Evolutionary conservation across 2,797 vertebrate species (phyloP), one percentile per base, ranked within the genome.

Genomic region (Novumbra hubbsi): DNA sequence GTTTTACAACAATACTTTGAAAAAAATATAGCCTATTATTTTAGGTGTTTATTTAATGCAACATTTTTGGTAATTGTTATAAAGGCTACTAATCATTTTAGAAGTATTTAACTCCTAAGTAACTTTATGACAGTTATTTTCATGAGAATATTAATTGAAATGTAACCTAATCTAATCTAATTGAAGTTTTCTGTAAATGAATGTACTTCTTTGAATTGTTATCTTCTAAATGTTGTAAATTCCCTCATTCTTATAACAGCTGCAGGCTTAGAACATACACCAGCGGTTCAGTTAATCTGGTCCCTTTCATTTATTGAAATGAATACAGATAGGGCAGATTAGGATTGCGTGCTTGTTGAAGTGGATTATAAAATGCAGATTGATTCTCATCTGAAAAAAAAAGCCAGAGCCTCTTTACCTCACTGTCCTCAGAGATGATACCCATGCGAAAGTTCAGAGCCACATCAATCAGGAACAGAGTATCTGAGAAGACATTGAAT

Each of bases 401-500:
- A 84, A 82, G 78, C 45, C 16, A 68, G 73, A 76, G 71, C 73
- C 17, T 77, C 84, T 84, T 91, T 89, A 94, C 93, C 92, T 94
- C 92, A 21, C 89, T 86, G 77, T 94, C 91, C 78, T 93, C 93
- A 11, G 86, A 76, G 71, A 94, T 92, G 84, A 94, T 92, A 74
- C 93, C 93, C 90, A 93, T 94, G 0, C 93, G 88, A 78, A 94
- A 95, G 83, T 95, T 95, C 71, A 94, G 83, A 24, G 90, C 92
- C 75, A 95, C 92, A 0, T 94, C 93, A 1, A 94, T 87, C 34
- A 94, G 88, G 83, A 93, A 95, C 60, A 95, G 79, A 1, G 92
- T 93, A 87, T 94, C 93, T 4, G 94, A 94, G 73, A 93, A 93
- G 64, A 95, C 91, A 6, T 94, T 95, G 66, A 95, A 95, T 7